Base-by-base conservation (phyloP, 2,888 invertebrate genomes). In the Dicyrtoma fusca region DNA sequence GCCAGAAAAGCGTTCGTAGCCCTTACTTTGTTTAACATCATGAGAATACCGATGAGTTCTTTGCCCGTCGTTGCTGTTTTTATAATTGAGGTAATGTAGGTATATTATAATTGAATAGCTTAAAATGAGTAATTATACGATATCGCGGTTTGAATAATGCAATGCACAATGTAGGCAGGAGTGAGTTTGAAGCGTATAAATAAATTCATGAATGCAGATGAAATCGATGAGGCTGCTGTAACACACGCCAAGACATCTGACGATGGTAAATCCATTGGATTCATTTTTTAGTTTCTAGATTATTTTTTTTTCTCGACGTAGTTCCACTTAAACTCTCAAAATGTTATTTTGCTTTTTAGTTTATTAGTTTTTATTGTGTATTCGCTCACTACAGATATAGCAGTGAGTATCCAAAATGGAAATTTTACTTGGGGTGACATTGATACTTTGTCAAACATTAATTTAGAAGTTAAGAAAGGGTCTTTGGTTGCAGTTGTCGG, bases 21-120 rank as follows among this genome's bases (percentile, higher is more conserved):
- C 78, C 86, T 96, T 82, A 88, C 94, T 47, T 86, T 96, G 81
- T 95, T 96, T 87, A 92, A 91, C 85, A 66, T 66, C 25, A 89
- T 96, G 84, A 88, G 93, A 83, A 87, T 95, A 85, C 95, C 95
- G 73, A 86, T 96, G 85, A 89, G 90, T 80, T 87, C 93, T 84
- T 87, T 95, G 85, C 96, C 97, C 83, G 94, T 95, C 90, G 91
- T 96, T 88, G 92, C 97, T 84, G 90, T 92, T 83, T 92, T 91
- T 86, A 87, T 92, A 84, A 92, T 94, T 83, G 93, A 93, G 90
- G 93, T 92, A 34, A 26, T 21, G 21, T 1, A 26, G 25, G 13
- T 45, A 8, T 45, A 6, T 66, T 66, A 10, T 25, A 47, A 59
- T 17, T 45, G 23, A 5, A 63, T 21, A 2, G 8, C 10, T 64